These are phyloP conservation scores for Heliconius melpomene DNA, from an alignment of 1,140 invertebrate species.

Conservation along the genomic window DNA sequence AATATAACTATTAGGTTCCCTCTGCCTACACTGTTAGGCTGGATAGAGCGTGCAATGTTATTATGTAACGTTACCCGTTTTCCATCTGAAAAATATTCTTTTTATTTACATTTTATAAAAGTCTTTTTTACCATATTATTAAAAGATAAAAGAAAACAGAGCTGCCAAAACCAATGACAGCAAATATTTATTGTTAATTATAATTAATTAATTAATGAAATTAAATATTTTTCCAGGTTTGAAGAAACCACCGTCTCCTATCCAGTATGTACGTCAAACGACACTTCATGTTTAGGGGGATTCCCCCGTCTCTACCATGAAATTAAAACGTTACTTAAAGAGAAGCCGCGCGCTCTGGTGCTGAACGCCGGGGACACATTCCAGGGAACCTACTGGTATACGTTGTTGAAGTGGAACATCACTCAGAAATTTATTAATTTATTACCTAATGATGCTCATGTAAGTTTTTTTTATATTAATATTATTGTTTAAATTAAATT, in stretches of 20 bases:
- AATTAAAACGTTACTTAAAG: constrained; percentile 78
- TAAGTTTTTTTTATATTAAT: constrained; percentile 68
- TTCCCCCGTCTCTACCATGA: constrained; percentile 83
- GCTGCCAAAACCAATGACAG: too few relatives aligned
- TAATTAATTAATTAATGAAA: too few relatives aligned
- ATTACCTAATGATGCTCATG: constrained; percentile 87
- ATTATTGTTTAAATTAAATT: too few relatives aligned
- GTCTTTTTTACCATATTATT: too few relatives aligned
- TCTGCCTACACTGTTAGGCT: too few relatives aligned
- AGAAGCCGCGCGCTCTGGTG: constrained; percentile 83
- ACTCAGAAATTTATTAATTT: constrained; percentile 87
- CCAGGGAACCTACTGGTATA: constrained; percentile 90
- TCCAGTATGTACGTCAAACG: constrained; percentile 62
- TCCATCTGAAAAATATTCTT: too few relatives aligned
- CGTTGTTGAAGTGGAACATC: constrained; percentile 85
- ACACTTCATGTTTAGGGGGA: constrained; percentile 83
- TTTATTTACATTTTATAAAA: too few relatives aligned
- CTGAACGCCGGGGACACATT: constrained; percentile 89
- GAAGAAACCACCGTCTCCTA: constrained; percentile 53
- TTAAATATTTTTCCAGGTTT: constrained; percentile 33
- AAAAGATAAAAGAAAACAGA: too few relatives aligned
- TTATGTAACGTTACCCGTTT: too few relatives aligned
- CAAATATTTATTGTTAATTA: too few relatives aligned
- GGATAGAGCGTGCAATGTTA: too few relatives aligned
- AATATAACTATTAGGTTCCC: too few relatives aligned